phyloP scores from a whole-genome alignment of 2,797 vertebrate genomes.

The Esox lucius region DNA sequence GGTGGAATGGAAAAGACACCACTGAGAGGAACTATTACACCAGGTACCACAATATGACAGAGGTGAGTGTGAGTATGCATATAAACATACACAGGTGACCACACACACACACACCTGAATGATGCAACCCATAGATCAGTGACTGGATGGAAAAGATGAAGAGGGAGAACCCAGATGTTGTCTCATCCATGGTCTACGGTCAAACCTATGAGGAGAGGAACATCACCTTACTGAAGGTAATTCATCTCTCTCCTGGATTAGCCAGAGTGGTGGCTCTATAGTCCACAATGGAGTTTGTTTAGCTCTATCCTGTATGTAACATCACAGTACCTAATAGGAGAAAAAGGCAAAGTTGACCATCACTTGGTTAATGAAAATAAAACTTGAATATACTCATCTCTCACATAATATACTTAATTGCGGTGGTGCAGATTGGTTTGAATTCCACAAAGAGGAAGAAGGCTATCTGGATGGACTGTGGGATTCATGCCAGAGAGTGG shows the following conservation, averaged over 20 bases:
- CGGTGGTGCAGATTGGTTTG: slow-evolving; percentile 10
- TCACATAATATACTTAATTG: not conserved
- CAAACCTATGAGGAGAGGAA: slow-evolving; percentile 8
- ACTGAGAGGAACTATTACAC: not conserved
- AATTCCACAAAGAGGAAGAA: not conserved
- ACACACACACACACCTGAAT: slow-evolving; percentile 5
- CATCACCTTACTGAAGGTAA: slow-evolving; percentile 21
- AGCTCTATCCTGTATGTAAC: not conserved
- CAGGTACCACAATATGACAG: slow-evolving; percentile 9
- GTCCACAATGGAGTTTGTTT: not conserved
- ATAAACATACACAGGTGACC: no score
- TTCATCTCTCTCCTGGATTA: not conserved
- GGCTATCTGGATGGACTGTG: slow-evolving; percentile 8
- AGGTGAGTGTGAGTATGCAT: no score
- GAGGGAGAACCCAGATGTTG: slow-evolving; percentile 6
- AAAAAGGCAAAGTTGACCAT: not conserved
- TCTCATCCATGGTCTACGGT: slow-evolving; percentile 9
- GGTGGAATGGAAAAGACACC: not conserved
- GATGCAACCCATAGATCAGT: slow-evolving; percentile 3
- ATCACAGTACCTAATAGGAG: not conserved
- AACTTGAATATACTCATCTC: not conserved
- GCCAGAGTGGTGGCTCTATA: not conserved
- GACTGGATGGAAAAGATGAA: slow-evolving; percentile 9
- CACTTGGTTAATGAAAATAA: not conserved
- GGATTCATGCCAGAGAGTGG: slow-evolving; percentile 16